Evolutionary conservation across 1,140 invertebrate genomes (phyloP).

Genomic region (Saccostrea glomerata): DNA sequence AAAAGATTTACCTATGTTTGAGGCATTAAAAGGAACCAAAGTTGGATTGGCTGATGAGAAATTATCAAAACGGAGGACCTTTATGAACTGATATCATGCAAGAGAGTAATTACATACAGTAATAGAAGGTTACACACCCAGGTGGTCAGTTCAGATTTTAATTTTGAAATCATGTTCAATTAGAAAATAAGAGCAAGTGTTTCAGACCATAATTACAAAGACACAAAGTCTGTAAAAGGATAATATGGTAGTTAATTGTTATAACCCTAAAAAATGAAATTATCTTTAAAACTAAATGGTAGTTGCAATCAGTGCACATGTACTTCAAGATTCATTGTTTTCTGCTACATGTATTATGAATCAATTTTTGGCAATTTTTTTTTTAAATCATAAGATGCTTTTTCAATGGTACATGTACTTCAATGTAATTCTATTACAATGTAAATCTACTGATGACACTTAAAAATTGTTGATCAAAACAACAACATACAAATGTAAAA

Average conservation of each 20-base stretch:
- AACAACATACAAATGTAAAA: neutral
- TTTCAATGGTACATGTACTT: neutral
- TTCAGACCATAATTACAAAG: neutral
- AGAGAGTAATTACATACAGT: neutral
- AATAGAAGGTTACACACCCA: neutral
- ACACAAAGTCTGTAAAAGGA: neutral
- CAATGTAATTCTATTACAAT: neutral
- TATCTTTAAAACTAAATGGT: neutral
- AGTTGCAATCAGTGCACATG: neutral
- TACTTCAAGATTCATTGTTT: neutral
- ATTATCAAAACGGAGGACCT: neutral
- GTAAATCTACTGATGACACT: neutral
- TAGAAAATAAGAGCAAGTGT: neutral
- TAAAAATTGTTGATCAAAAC: neutral
- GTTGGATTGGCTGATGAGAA: neutral
- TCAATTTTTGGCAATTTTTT: neutral
- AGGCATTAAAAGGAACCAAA: neutral
- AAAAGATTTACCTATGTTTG: slow-evolving; percentile 8
- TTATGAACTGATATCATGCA: neutral
- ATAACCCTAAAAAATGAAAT: neutral
- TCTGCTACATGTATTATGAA: neutral
- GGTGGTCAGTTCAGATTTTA: neutral
- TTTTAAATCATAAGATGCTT: neutral
- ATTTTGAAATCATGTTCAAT: neutral
- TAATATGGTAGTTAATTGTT: neutral